Evolutionary conservation across 2,113 vertebrate species (phyloP).

Genomic region (Rhinoptilus africanus): DNA sequence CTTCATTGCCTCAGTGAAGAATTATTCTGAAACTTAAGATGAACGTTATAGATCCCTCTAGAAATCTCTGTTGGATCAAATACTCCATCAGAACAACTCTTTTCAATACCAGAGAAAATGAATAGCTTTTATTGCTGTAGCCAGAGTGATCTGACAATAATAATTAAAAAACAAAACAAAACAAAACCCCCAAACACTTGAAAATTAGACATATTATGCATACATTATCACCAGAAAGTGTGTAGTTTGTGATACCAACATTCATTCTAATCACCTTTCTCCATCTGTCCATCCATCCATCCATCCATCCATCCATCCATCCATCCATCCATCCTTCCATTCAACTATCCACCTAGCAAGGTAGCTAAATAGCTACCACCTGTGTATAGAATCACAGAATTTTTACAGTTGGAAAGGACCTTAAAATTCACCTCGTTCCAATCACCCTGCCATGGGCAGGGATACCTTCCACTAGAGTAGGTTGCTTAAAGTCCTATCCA

Average conservation of each 20-base stretch:
- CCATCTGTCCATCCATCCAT: too few species aligned
- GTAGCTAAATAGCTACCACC: background rate
- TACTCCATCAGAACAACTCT: background rate
- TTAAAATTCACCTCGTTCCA: background rate
- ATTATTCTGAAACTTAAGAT: background rate
- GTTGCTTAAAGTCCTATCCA: background rate
- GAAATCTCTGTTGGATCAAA: background rate
- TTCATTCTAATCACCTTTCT: background rate
- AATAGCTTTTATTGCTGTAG: background rate
- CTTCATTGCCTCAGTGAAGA: background rate
- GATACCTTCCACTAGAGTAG: background rate
- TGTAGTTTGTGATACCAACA: background rate
- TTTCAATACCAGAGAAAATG: background rate
- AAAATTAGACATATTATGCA: background rate
- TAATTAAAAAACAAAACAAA: background rate
- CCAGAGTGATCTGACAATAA: background rate
- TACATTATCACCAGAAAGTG: background rate
- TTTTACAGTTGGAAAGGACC: background rate
- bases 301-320: background rate
- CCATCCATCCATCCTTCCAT: background rate
- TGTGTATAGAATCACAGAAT: background rate
- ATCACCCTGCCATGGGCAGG: background rate
- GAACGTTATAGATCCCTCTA: background rate
- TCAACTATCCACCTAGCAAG: background rate
- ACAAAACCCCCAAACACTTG: fast-evolving